phyloP scores from a whole-genome alignment of 2,888 invertebrate species.

The Pseudoips prasinana region DNA sequence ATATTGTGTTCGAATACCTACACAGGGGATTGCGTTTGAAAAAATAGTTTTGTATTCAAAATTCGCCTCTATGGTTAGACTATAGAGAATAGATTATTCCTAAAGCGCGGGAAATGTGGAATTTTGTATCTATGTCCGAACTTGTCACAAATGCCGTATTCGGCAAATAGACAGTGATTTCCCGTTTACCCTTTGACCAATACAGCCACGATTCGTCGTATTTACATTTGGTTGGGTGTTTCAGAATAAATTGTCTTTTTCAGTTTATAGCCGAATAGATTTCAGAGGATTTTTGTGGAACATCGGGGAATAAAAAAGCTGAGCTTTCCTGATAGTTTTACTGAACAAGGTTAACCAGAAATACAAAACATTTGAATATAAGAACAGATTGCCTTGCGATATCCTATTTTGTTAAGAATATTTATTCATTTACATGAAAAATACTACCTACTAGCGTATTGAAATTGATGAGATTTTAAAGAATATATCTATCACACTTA shows the following conservation, averaged over 20 bases:
- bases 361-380: not conserved
- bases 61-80: slow-evolving; percentile 21
- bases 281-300: slow-evolving; percentile 5
- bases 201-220: slow-evolving; percentile 49
- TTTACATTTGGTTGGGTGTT: slow-evolving; percentile 51
- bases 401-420: no score
- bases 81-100: slow-evolving; percentile 18
- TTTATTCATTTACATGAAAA: no score
- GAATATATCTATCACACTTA: no score
- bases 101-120: slow-evolving; percentile 4
- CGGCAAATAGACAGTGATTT: slow-evolving; percentile 57
- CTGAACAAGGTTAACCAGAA: not conserved
- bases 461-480: no score
- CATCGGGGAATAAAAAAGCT: slow-evolving; percentile 4
- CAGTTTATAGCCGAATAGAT: slow-evolving; percentile 40
- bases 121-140: slow-evolving; percentile 29
- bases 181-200: slow-evolving; percentile 62
- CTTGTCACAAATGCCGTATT: slow-evolving; percentile 52
- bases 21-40: slow-evolving; percentile 27
- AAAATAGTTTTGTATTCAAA: slow-evolving; percentile 30
- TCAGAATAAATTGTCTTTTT: slow-evolving; percentile 42
- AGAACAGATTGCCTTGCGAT: no score
- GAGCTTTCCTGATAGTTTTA: not conserved
- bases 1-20: slow-evolving; percentile 72
- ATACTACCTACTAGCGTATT: no score